Evolutionary conservation across 2,113 vertebrate species (phyloP).

Genomic region (Recurvirostra avosetta): DNA sequence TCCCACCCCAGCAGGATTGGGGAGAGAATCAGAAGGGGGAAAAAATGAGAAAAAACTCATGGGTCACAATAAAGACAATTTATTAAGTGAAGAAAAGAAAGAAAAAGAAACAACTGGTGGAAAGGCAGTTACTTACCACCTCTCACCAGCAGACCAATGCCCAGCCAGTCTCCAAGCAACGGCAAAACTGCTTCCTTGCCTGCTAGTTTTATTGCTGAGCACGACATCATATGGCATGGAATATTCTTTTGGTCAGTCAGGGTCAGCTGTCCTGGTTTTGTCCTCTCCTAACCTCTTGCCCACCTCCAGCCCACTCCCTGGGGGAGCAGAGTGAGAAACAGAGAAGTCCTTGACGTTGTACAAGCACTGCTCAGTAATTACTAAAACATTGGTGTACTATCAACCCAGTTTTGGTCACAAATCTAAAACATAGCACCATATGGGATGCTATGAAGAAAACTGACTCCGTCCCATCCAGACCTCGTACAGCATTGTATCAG

Average conservation of each 20-base stretch:
- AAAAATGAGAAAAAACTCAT: background rate
- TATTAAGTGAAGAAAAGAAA: background rate
- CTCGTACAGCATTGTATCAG: background rate
- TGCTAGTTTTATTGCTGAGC: background rate
- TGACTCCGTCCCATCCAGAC: background rate
- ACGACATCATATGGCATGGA: background rate
- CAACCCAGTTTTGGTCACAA: background rate
- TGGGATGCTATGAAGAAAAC: background rate
- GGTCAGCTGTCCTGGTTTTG: background rate
- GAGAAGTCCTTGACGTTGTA: background rate
- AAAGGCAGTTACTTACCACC: background rate
- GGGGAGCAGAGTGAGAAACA: background rate
- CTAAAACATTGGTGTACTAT: background rate
- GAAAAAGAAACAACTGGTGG: background rate
- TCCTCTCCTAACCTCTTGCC: background rate
- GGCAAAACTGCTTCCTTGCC: fast-evolving
- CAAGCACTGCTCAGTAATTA: background rate
- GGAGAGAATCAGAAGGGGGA: background rate
- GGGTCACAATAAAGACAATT: background rate
- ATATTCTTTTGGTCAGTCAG: background rate
- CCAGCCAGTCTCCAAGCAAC: background rate
- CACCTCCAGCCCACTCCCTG: background rate
- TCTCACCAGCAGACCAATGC: background rate
- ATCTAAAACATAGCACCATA: background rate
- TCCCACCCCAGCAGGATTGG: background rate